Conservation (phyloP, 2,888 invertebrate species). For the Craniophora ligustri region DNA sequence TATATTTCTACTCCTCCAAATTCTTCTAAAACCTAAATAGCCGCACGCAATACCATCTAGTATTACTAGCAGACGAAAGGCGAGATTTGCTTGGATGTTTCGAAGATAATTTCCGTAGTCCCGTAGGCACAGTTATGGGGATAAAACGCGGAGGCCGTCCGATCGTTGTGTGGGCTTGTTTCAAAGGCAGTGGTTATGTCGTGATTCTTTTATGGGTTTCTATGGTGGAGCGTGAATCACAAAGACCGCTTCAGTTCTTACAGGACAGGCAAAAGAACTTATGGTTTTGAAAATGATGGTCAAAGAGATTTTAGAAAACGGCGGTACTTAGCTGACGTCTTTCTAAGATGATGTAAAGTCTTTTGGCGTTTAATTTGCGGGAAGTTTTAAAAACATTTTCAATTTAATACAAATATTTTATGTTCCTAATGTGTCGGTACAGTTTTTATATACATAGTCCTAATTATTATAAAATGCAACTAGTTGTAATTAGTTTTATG, state of each 20-base stretch:
- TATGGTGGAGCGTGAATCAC: constrained; percentile 27
- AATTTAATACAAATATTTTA: too few species aligned
- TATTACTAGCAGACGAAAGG: constrained; percentile 12
- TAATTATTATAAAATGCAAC: too few species aligned
- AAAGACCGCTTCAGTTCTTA: constrained; percentile 10
- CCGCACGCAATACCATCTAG: constrained; percentile 16
- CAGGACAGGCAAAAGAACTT: background rate
- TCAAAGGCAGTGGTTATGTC: constrained; percentile 44
- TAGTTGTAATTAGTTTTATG: too few species aligned
- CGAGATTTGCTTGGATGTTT: constrained; percentile 29
- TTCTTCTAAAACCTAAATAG: constrained; percentile 25
- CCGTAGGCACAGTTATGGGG: constrained; percentile 61
- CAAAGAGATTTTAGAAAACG: too few species aligned
- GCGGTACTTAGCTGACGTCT: too few species aligned
- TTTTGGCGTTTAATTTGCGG: too few species aligned
- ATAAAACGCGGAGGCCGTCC: constrained; percentile 63
- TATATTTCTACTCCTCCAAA: constrained; percentile 65
- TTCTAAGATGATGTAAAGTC: too few species aligned
- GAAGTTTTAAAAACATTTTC: too few species aligned
- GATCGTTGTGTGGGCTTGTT: constrained; percentile 56
- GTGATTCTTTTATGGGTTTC: constrained; percentile 42
- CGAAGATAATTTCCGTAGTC: constrained; percentile 56
- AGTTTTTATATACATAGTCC: too few species aligned
- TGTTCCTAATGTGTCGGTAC: too few species aligned
- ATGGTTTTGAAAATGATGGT: background rate